Conservation (phyloP, 2,113 vertebrate species). For the Malaclemys terrapin region DNA sequence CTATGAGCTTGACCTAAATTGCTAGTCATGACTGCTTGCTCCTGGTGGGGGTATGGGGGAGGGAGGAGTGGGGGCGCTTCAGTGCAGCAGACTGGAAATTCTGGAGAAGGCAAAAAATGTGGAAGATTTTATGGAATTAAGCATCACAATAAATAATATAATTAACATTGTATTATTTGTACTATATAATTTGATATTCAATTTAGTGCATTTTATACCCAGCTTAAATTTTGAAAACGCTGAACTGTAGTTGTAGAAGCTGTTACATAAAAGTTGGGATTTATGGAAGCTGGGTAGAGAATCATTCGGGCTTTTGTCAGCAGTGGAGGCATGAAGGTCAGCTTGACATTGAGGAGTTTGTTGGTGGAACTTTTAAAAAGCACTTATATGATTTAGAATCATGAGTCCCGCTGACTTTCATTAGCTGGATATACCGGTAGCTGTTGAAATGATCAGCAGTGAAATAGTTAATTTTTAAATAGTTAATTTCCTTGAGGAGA, state of each 20-base stretch:
- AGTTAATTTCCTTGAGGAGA: not conserved
- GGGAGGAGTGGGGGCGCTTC: not conserved
- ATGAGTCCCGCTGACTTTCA: accelerated
- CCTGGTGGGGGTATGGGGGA: accelerated
- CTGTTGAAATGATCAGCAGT: not conserved
- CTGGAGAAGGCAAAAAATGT: not conserved
- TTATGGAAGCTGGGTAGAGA: not conserved
- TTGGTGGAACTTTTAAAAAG: not conserved
- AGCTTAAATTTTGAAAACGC: not conserved
- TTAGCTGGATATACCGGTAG: not conserved
- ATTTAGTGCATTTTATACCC: not conserved
- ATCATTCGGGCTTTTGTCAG: not conserved
- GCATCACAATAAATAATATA: not conserved
- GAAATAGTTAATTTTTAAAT: not conserved
- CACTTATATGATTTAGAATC: not conserved
- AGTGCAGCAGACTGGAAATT: not conserved
- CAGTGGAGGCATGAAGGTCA: not conserved
- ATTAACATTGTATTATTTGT: not conserved
- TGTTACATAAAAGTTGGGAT: not conserved
- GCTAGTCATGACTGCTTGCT: not conserved
- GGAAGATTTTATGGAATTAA: not conserved
- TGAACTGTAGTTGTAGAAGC: not conserved
- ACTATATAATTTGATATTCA: not conserved
- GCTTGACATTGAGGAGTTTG: not conserved
- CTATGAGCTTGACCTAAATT: not conserved